Conservation (phyloP, 2,113 vertebrate species). For the Zapus hudsonius region DNA sequence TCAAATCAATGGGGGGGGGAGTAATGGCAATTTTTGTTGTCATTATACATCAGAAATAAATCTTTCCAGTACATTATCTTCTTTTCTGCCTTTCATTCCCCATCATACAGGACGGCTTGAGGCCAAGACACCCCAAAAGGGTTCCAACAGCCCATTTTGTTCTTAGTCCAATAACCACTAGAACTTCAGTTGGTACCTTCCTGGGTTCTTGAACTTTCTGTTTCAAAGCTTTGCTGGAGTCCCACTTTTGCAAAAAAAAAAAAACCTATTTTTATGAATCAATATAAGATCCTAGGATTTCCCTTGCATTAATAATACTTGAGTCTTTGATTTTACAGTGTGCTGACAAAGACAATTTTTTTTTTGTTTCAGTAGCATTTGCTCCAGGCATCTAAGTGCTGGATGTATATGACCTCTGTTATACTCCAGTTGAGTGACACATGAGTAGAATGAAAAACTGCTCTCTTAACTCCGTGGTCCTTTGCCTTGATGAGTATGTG, state of each 20-base stretch:
- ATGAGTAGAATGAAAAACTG: not conserved
- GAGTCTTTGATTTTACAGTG: constrained; percentile 24
- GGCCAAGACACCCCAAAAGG: not conserved
- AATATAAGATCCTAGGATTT: constrained; percentile 28
- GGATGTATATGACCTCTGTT: not conserved
- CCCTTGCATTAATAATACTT: constrained; percentile 36
- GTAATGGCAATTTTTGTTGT: not conserved
- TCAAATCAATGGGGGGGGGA: not conserved
- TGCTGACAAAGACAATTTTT: constrained; percentile 58
- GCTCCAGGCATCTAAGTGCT: constrained; percentile 43
- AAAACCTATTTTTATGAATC: constrained; percentile 50
- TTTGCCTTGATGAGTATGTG: not conserved
- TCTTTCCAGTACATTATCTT: not conserved
- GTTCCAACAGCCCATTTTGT: rapidly evolving
- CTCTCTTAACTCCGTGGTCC: not conserved
- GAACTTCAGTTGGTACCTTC: not conserved
- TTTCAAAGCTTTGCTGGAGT: constrained; percentile 30
- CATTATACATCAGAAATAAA: not conserved
- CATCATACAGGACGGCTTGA: not conserved
- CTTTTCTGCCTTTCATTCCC: not conserved
- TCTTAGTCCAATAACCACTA: not conserved
- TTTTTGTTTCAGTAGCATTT: constrained; percentile 40
- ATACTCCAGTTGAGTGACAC: not conserved
- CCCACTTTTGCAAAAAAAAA: not conserved
- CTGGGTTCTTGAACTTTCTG: not conserved